phyloP scores from a whole-genome alignment of 2,113 vertebrate species.

The Malurus cyaneus region DNA sequence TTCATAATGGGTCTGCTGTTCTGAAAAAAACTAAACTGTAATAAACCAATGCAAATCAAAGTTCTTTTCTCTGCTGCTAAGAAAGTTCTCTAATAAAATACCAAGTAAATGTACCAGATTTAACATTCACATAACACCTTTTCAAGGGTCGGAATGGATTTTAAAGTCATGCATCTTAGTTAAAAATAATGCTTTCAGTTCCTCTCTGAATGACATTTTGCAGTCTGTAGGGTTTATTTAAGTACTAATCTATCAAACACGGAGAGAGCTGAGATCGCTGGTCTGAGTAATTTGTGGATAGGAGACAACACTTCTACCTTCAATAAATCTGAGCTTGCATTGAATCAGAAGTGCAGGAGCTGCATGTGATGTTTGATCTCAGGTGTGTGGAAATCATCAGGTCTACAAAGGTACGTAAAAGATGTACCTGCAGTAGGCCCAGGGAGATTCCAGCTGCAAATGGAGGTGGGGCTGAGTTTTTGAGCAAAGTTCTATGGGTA shows the following conservation, averaged over 20 bases:
- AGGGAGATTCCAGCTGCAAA: background rate
- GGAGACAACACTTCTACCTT: background rate
- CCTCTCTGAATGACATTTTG: background rate
- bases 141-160: background rate
- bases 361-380: background rate
- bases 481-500: background rate
- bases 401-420: background rate
- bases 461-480: background rate
- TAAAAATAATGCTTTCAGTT: background rate
- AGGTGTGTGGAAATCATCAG: background rate
- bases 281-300: background rate
- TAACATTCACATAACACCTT: background rate
- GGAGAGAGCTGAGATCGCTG: background rate
- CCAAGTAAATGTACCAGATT: background rate
- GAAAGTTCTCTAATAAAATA: background rate
- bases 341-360: background rate
- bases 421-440: background rate
- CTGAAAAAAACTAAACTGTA: background rate
- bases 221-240: conserved; percentile 33
- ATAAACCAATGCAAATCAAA: background rate
- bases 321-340: background rate
- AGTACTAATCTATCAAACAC: background rate
- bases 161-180: background rate
- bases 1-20: background rate
- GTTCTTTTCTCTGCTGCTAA: background rate